A percentile compares a stretch with the other conserved stretches of the same genome.
These are phyloP conservation scores for Phasia obesa DNA, from an alignment of 2,888 invertebrate species.

Conservation along the genomic window DNA sequence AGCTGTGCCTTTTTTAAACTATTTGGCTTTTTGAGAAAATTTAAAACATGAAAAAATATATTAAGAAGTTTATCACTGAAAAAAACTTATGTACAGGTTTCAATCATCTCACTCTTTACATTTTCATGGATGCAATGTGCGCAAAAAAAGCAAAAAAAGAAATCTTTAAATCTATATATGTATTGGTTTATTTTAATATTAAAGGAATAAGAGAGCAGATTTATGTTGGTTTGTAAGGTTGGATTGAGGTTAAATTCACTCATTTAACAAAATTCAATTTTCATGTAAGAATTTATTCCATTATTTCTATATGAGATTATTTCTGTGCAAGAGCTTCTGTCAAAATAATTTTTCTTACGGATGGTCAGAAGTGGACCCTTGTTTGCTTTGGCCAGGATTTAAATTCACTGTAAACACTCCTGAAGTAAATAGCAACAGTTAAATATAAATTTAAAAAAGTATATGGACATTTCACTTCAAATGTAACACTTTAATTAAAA, in stretches of 20 bases:
- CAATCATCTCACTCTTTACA: slow-evolving; percentile 4
- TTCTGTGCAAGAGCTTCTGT: background rate
- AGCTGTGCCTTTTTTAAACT: too few species aligned
- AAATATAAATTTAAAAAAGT: background rate
- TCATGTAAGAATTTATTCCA: too few species aligned
- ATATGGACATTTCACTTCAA: too few species aligned
- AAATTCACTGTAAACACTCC: background rate
- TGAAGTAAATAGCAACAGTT: slow-evolving; percentile 16
- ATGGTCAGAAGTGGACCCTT: too few species aligned
- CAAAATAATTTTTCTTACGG: background rate
- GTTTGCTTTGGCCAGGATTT: too few species aligned
- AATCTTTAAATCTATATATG: background rate
- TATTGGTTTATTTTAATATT: slow-evolving; percentile 8
- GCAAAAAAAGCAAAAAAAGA: background rate
- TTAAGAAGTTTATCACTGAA: too few species aligned
- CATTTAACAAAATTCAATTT: slow-evolving; percentile 68
- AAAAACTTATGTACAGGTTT: background rate
- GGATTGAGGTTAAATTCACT: slow-evolving; percentile 66
- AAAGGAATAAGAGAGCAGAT: slow-evolving; percentile 53
- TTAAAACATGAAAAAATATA: too few species aligned
- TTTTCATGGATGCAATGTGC: background rate
- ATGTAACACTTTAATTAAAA: too few species aligned
- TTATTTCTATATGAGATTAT: background rate
- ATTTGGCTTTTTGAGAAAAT: too few species aligned
- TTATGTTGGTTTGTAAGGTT: slow-evolving; percentile 54